Conservation (phyloP, 2,888 invertebrate genomes). For the Gastrophysa polygoni region DNA sequence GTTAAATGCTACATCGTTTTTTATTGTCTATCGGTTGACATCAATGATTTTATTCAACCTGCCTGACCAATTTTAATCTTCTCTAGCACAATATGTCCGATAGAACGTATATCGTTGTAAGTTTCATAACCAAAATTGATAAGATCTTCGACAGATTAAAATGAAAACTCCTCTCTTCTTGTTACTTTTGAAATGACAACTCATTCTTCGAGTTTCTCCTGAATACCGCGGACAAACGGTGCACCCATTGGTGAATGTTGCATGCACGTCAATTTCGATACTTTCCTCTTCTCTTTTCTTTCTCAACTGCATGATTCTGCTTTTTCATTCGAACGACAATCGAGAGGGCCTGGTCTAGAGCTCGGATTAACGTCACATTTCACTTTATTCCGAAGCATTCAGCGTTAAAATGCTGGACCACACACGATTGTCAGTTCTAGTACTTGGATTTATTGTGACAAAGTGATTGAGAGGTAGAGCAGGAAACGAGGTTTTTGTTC, state of each 20-base stretch:
- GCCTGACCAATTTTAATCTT: too few species aligned
- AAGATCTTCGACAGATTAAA: not conserved
- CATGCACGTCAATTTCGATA: constrained; percentile 29
- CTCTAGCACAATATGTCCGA: too few species aligned
- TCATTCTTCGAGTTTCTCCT: constrained; percentile 23
- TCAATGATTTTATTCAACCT: too few species aligned
- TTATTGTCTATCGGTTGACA: too few species aligned
- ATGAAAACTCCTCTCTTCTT: not conserved
- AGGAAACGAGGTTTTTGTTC: constrained; percentile 28
- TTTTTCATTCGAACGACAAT: constrained; percentile 23
- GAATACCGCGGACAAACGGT: constrained; percentile 57
- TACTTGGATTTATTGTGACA: constrained; percentile 44
- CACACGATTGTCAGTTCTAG: constrained; percentile 46
- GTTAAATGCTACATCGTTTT: too few species aligned
- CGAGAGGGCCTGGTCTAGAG: constrained; percentile 22
- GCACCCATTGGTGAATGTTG: constrained; percentile 50
- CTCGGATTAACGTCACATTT: constrained; percentile 30
- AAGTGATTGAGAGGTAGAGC: constrained; percentile 41
- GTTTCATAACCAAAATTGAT: not conserved
- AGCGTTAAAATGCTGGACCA: constrained; percentile 42
- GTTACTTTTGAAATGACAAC: constrained; percentile 16
- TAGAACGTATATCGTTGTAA: not conserved
- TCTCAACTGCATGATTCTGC: constrained; percentile 28
- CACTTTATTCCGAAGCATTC: constrained; percentile 25
- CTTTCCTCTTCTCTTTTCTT: constrained; percentile 17